A percentile compares a stretch with the other conserved stretches of the same genome.
These are phyloP conservation scores for Aldabrachelys gigantea DNA, from an alignment of 2,113 vertebrate species.

Conservation along the genomic window DNA sequence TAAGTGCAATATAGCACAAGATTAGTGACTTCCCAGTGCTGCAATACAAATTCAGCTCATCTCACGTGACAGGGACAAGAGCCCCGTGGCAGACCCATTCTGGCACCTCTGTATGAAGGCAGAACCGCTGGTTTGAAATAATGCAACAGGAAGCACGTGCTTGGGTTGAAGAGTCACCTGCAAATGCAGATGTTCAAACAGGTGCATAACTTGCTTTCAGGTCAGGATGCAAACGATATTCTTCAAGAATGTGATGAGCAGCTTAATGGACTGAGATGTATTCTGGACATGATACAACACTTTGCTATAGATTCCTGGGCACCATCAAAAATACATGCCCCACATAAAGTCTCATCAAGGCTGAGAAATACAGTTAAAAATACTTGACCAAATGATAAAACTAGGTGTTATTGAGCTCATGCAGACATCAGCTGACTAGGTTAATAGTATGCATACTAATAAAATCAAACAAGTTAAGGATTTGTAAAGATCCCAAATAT, in stretches of 20 bases:
- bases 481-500: rapidly evolving
- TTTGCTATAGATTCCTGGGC: too few species aligned
- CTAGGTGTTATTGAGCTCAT: not conserved
- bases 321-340: not conserved
- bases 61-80: not conserved
- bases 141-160: not conserved
- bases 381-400: not conserved
- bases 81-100: not conserved
- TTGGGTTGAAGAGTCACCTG: not conserved
- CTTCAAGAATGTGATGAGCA: not conserved
- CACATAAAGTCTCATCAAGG: not conserved
- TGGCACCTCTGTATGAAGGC: not conserved
- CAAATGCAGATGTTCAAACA: too few species aligned
- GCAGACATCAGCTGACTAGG: rapidly evolving
- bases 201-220: not conserved
- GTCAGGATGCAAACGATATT: not conserved
- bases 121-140: not conserved
- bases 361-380: not conserved
- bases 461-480: rapidly evolving
- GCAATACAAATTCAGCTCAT: not conserved
- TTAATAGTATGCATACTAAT: rapidly evolving
- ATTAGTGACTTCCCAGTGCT: not conserved
- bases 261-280: too few species aligned
- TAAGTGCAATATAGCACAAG: not conserved
- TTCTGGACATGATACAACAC: too few species aligned